Evolutionary conservation across 2,888 invertebrate species (phyloP).

Genomic region (Vannuccia rotundouncinata): DNA sequence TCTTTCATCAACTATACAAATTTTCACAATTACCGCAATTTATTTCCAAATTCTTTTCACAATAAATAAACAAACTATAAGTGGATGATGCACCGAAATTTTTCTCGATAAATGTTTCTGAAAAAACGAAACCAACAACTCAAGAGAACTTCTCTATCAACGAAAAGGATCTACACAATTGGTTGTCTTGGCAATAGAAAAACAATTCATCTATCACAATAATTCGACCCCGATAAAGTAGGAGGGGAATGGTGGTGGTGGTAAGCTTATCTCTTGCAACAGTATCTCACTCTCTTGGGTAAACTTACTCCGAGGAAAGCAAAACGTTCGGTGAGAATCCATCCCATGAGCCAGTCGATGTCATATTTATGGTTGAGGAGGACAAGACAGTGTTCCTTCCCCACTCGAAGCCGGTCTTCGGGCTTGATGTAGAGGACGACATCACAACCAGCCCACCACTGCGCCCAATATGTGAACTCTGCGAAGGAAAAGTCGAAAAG

Average conservation of each 20-base stretch:
- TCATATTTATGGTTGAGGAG: slow-evolving; percentile 92
- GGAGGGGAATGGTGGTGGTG: too few species aligned
- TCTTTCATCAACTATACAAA: too few species aligned
- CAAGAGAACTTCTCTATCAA: too few species aligned
- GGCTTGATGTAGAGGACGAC: slow-evolving; percentile 67
- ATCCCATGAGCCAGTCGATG: slow-evolving; percentile 88
- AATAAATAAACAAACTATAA: too few species aligned
- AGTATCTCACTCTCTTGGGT: background rate
- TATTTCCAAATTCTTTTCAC: too few species aligned
- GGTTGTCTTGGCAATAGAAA: background rate
- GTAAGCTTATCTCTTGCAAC: too few species aligned
- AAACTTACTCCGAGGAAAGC: slow-evolving; percentile 71
- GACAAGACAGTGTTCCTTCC: slow-evolving; percentile 79
- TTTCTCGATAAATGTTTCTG: too few species aligned
- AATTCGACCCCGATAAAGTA: too few species aligned
- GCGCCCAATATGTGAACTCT: slow-evolving; percentile 76
- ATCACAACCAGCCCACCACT: slow-evolving; percentile 82
- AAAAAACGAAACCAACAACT: too few species aligned
- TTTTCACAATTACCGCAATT: too few species aligned
- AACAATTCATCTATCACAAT: too few species aligned
- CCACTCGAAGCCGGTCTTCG: slow-evolving; percentile 61
- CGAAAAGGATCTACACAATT: background rate
- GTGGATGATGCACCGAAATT: too few species aligned
- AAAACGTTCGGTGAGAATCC: slow-evolving; percentile 77
- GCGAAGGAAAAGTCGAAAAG: background rate